Percentiles rank a stretch among this genome's conserved stretches.
phyloP scores from a whole-genome alignment of 2,888 invertebrate species.

The Heliconius sara region DNA sequence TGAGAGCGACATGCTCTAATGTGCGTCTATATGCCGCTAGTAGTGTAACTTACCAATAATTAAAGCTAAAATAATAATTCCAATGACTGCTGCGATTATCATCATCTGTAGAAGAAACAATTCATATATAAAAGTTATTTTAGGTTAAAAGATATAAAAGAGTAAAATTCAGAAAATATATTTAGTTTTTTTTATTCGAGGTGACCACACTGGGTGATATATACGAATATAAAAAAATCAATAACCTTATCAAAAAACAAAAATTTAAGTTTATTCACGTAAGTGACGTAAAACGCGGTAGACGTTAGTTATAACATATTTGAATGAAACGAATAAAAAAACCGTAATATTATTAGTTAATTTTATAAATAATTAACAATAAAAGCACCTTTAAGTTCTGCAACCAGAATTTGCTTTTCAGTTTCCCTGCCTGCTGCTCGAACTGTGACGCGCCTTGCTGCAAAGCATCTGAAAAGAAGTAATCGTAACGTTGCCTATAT shows the following conservation, averaged over 20 bases:
- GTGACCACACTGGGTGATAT: too few species aligned
- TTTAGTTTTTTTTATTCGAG: background rate
- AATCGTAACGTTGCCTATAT: background rate
- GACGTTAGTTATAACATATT: background rate
- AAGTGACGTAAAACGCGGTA: background rate
- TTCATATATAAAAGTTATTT: too few species aligned
- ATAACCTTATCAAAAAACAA: too few species aligned
- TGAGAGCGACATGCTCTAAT: conserved; percentile 52
- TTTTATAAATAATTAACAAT: background rate
- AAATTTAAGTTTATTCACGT: background rate
- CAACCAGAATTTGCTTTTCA: conserved; percentile 99
- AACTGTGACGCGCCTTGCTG: conserved; percentile 98
- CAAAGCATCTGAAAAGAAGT: conserved; percentile 87
- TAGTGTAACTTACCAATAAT: conserved; percentile 90
- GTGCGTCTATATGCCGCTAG: conserved; percentile 42
- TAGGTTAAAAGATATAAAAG: too few species aligned
- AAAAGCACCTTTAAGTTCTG: conserved; percentile 94
- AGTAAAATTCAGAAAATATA: too few species aligned
- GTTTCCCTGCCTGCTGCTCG: conserved; percentile 97
- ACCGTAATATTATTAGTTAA: background rate
- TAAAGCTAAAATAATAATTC: conserved; percentile 91
- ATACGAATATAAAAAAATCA: too few species aligned
- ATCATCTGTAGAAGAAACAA: conserved; percentile 87
- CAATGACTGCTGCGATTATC: conserved; percentile 95
- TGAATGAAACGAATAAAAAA: background rate